phyloP scores from a whole-genome alignment of 2,888 invertebrate species.

The Zaprionus bogoriensis region DNA sequence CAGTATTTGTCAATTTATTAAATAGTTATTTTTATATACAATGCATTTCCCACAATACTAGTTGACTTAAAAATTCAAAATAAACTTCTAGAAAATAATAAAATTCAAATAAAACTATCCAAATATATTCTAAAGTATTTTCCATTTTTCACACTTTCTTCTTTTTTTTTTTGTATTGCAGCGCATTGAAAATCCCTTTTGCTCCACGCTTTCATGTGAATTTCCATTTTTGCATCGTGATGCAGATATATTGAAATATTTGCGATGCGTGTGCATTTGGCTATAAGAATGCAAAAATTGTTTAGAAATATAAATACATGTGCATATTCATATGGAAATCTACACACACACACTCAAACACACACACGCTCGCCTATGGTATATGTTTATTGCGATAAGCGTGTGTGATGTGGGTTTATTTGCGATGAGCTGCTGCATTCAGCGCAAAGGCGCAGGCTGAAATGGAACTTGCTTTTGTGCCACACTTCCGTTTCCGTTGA shows the following conservation, averaged over 20 bases:
- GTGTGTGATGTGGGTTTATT: constrained; percentile 19
- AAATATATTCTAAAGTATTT: too few relatives aligned
- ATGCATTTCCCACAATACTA: too few relatives aligned
- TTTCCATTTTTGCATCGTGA: constrained; percentile 25
- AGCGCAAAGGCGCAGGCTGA: constrained; percentile 54
- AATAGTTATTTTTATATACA: too few relatives aligned
- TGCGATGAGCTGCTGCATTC: constrained; percentile 36
- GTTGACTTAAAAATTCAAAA: too few relatives aligned
- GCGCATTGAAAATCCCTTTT: constrained; percentile 21
- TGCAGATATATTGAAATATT: constrained; percentile 52
- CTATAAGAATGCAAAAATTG: constrained; percentile 53
- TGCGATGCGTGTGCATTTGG: constrained; percentile 38
- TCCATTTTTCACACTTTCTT: too few relatives aligned
- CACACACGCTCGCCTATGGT: too few relatives aligned
- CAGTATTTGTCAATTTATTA: too few relatives aligned
- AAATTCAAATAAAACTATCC: too few relatives aligned
- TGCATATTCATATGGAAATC: neutral
- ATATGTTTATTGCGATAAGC: constrained; percentile 1
- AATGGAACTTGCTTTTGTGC: constrained; percentile 69
- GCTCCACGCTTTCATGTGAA: neutral
- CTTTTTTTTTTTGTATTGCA: neutral
- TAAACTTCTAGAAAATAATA: too few relatives aligned
- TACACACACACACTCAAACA: neutral
- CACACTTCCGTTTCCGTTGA: constrained; percentile 53
- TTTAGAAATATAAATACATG: constrained; percentile 42